These are phyloP conservation scores for Hoplias malabaricus DNA, from an alignment of 2,113 vertebrate species.

Conservation along the genomic window DNA sequence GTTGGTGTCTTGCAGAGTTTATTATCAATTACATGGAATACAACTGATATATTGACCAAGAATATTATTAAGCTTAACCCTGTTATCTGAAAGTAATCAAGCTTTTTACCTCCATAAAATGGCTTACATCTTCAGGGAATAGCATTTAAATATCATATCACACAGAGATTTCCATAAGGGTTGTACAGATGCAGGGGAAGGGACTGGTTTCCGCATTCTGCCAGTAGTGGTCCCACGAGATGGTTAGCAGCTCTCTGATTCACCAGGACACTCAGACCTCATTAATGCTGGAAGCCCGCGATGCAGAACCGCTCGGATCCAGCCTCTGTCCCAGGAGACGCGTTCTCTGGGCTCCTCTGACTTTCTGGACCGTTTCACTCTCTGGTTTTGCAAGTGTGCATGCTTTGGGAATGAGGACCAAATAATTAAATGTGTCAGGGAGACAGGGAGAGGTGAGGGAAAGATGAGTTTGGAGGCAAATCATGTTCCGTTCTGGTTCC, in stretches of 20 bases:
- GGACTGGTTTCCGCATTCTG: no score
- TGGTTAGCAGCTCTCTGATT: neutral
- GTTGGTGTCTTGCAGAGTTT: no score
- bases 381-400: neutral
- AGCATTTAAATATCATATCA: no score
- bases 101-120: no score
- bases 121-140: no score
- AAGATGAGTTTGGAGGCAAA: neutral
- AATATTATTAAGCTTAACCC: no score
- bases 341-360: neutral
- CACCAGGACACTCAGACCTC: neutral
- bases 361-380: neutral
- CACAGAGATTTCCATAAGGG: neutral
- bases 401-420: neutral
- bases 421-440: neutral
- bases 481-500: neutral
- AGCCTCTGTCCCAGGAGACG: neutral
- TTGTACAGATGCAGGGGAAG: neutral
- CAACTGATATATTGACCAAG: no score
- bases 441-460: neutral
- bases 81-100: no score
- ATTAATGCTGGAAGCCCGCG: neutral
- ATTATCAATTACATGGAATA: no score
- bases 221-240: neutral
- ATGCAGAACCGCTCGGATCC: neutral